Percentiles rank a stretch among this genome's conserved stretches.
These are phyloP conservation scores for Cinclus cinclus DNA, from an alignment of 2,113 vertebrate genomes.

Conservation along the genomic window DNA sequence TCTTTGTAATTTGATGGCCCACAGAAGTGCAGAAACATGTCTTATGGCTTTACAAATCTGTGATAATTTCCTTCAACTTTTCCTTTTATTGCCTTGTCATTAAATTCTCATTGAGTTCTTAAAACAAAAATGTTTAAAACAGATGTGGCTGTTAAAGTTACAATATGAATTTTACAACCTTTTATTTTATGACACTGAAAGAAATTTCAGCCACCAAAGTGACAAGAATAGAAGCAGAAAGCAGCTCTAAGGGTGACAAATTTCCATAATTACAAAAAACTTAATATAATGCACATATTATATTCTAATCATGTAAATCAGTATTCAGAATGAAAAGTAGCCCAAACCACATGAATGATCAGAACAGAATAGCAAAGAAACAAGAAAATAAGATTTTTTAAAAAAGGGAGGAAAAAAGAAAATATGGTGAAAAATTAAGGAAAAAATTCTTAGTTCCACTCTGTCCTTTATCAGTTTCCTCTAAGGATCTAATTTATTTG, in stretches of 20 bases:
- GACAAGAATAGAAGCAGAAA: conserved; percentile 61
- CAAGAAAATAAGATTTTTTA: background rate
- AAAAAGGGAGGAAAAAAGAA: background rate
- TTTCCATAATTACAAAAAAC: conserved; percentile 25
- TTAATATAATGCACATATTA: background rate
- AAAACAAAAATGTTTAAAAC: conserved; percentile 85
- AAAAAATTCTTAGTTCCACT: background rate
- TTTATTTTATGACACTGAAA: conserved; percentile 77
- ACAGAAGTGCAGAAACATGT: conserved; percentile 75
- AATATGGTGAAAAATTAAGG: background rate
- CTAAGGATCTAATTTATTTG: background rate
- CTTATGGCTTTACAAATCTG: conserved; percentile 83
- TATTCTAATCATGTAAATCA: background rate
- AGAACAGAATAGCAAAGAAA: background rate
- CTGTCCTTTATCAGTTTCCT: background rate
- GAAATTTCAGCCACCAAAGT: conserved; percentile 74
- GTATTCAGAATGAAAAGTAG: background rate
- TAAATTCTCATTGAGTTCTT: conserved; percentile 84
- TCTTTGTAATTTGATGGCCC: conserved; percentile 80
- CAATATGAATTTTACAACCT: conserved; percentile 83
- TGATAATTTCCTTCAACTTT: conserved; percentile 86
- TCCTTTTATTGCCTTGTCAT: conserved; percentile 79
- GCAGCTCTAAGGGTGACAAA: background rate
- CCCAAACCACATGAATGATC: background rate
- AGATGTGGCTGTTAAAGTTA: conserved; percentile 85